These are phyloP conservation scores for Agrotis puta DNA, from an alignment of 2,888 invertebrate species.

Conservation along the genomic window DNA sequence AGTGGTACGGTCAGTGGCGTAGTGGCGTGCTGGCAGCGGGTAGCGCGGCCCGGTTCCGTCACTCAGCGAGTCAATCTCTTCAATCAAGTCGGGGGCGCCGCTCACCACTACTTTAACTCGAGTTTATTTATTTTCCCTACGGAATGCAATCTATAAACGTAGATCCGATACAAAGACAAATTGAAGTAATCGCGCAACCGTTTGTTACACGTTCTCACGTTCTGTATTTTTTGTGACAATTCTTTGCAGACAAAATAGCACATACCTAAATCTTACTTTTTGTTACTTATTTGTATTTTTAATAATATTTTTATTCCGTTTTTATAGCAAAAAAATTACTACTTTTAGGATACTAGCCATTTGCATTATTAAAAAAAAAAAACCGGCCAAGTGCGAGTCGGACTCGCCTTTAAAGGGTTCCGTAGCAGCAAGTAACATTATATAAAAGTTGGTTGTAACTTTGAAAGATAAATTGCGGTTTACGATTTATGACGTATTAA, in stretches of 20 bases:
- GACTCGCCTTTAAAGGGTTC: no score
- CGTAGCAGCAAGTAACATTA: no score
- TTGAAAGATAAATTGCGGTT: no score
- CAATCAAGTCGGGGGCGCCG: slow-evolving; percentile 13
- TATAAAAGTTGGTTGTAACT: no score
- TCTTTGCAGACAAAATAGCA: slow-evolving; percentile 23
- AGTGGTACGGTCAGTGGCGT: background rate
- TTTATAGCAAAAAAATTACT: background rate
- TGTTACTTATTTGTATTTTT: background rate
- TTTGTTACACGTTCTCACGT: background rate
- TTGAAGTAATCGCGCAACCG: slow-evolving; percentile 20
- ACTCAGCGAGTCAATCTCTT: slow-evolving; percentile 20
- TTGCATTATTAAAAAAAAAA: no score
- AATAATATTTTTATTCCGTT: background rate
- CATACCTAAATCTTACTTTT: background rate
- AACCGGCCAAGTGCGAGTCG: no score
- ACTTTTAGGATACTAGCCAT: background rate
- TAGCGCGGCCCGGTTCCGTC: slow-evolving; percentile 18
- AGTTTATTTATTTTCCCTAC: slow-evolving; percentile 17
- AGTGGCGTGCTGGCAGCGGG: background rate
- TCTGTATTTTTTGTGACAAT: slow-evolving; percentile 4
- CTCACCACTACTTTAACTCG: background rate
- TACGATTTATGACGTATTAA: no score
- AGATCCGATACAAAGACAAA: slow-evolving; percentile 33
- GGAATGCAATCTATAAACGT: slow-evolving; percentile 29